phyloP scores from a whole-genome alignment of 2,113 vertebrate species.

The Sinocyclocheilus rhinocerous region DNA sequence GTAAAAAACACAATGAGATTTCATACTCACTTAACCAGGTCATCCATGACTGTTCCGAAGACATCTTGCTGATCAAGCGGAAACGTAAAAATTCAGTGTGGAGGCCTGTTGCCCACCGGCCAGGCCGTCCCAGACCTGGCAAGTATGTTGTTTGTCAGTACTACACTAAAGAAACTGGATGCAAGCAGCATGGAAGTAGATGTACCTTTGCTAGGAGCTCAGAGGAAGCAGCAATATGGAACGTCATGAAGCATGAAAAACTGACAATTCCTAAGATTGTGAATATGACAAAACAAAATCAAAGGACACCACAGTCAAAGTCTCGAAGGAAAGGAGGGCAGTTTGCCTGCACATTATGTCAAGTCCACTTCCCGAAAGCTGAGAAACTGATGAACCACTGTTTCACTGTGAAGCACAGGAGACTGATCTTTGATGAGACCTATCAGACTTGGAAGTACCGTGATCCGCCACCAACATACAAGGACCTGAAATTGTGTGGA shows the following conservation, averaged over 20 bases:
- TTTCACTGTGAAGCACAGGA: constrained; percentile 71
- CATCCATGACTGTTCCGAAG: constrained; percentile 74
- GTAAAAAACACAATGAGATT: constrained; percentile 70
- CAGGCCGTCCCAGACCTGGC: constrained; percentile 65
- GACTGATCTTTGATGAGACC: constrained; percentile 70
- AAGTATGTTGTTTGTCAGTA: constrained; percentile 76
- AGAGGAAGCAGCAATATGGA: constrained; percentile 85
- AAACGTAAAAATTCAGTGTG: constrained; percentile 53
- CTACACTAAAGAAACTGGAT: constrained; percentile 74
- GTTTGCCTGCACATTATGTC: constrained; percentile 72
- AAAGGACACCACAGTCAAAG: neutral
- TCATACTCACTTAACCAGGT: constrained; percentile 66
- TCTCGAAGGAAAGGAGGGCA: neutral
- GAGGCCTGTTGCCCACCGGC: constrained; percentile 75
- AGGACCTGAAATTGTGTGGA: constrained; percentile 37
- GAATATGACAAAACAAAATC: constrained; percentile 15
- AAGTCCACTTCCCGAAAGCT: constrained; percentile 69
- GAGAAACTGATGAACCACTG: constrained; percentile 83
- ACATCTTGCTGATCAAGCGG: constrained; percentile 77
- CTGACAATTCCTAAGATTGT: constrained; percentile 68
- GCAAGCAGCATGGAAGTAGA: constrained; percentile 67
- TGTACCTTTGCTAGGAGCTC: constrained; percentile 81
- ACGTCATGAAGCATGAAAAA: constrained; percentile 68
- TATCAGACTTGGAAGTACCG: constrained; percentile 71
- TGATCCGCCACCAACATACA: constrained; percentile 58